A percentile compares a stretch with the other conserved stretches of the same genome.
Conservation (phyloP, 2,888 invertebrate genomes). For the Ennomos quercinarius region DNA sequence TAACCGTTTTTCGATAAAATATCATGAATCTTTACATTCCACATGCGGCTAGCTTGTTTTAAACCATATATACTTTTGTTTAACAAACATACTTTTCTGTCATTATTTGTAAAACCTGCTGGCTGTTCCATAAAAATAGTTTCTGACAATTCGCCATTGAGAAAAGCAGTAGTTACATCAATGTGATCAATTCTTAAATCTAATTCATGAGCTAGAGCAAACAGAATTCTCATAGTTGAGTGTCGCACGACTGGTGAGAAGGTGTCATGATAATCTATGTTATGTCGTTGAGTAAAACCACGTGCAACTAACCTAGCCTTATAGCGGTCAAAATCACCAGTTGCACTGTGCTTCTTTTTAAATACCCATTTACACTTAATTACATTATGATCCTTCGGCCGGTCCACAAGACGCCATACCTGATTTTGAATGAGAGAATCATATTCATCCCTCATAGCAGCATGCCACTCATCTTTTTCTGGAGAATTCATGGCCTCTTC, state of each 20-base stretch:
- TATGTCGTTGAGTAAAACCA: not conserved
- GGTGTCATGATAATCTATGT: not conserved
- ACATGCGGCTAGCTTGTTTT: constrained; percentile 39
- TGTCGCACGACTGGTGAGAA: constrained; percentile 4
- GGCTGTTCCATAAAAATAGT: constrained; percentile 7
- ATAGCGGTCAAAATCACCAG: not conserved
- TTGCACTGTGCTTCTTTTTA: not conserved
- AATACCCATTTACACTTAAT: constrained; percentile 4
- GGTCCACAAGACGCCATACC: not conserved
- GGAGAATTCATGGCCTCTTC: not conserved
- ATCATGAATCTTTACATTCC: constrained; percentile 35
- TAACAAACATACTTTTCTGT: constrained; percentile 33
- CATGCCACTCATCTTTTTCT: constrained; percentile 2
- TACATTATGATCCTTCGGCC: not conserved
- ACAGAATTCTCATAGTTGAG: not conserved
- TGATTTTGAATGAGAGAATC: not conserved
- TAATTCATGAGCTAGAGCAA: not conserved
- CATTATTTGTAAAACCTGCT: constrained; percentile 2
- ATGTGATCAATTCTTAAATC: not conserved
- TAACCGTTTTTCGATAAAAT: constrained; percentile 5
- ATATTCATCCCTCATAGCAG: constrained; percentile 4
- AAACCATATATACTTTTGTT: constrained; percentile 40
- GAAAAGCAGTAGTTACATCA: not conserved
- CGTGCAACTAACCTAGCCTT: not conserved
- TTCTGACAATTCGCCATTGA: not conserved